Evolutionary conservation across 2,797 vertebrate species (phyloP).

Genomic region (Anableps anableps): DNA sequence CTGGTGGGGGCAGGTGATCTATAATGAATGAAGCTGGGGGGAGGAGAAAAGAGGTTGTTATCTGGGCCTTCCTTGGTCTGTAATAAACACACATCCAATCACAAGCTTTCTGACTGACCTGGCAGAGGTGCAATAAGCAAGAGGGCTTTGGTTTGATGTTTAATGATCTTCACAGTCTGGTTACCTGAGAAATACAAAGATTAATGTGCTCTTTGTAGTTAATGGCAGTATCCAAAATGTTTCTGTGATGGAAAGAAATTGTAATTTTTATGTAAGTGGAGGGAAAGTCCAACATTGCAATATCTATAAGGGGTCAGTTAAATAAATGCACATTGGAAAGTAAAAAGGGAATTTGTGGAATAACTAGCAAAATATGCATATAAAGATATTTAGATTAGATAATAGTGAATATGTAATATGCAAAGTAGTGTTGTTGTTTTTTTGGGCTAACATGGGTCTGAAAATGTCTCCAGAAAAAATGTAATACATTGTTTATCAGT

Average conservation of each 20-base stretch:
- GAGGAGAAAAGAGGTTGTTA: constrained; percentile 39
- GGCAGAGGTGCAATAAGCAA: constrained; percentile 22
- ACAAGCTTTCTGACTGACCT: constrained; percentile 30
- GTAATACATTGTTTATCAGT: no score
- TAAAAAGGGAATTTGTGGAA: background rate
- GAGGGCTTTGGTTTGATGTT: constrained; percentile 33
- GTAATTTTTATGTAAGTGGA: background rate
- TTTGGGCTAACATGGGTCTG: no score
- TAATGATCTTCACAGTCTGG: constrained; percentile 39
- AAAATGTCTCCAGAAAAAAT: no score
- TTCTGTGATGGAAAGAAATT: background rate
- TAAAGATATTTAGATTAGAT: background rate
- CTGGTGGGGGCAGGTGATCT: constrained; percentile 77
- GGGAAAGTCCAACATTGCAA: background rate
- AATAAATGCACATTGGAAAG: background rate
- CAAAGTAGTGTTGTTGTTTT: no score
- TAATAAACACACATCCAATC: constrained; percentile 54
- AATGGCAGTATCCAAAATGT: background rate
- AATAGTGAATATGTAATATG: background rate
- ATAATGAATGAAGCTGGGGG: constrained; percentile 76
- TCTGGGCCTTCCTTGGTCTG: constrained; percentile 40
- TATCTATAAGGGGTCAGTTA: background rate
- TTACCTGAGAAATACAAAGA: constrained; percentile 26
- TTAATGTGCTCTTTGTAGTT: constrained; percentile 15
- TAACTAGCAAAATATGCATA: background rate